Conservation (phyloP, 2,797 vertebrate species). For the Scomberomorus guttatus region DNA sequence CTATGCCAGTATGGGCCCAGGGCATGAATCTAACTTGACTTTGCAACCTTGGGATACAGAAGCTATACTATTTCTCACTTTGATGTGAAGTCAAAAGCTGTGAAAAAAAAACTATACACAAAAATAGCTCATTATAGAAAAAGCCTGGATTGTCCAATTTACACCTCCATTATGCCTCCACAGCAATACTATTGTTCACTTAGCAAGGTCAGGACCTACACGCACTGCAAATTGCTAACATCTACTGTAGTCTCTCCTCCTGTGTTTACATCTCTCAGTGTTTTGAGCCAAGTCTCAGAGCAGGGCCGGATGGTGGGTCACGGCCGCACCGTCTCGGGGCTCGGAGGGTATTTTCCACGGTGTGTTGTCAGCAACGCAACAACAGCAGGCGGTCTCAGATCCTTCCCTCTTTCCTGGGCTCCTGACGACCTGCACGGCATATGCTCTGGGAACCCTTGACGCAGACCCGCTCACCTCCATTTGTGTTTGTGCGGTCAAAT, state of each 20-base stretch:
- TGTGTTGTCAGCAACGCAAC: constrained; percentile 73
- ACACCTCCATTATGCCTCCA: constrained; percentile 56
- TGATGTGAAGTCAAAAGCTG: constrained; percentile 63
- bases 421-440: constrained; percentile 79
- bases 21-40: constrained; percentile 72
- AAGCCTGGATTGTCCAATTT: constrained; percentile 66
- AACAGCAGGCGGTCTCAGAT: constrained; percentile 72
- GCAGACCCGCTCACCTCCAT: constrained; percentile 82
- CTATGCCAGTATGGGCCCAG: constrained; percentile 61
- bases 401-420: constrained; percentile 66
- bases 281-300: constrained; percentile 30
- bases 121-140: constrained; percentile 65
- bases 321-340: constrained; percentile 30
- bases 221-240: constrained; percentile 23
- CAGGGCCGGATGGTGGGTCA: constrained; percentile 65
- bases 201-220: constrained; percentile 70
- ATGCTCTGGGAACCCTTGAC: constrained; percentile 83
- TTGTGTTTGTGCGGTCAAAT: constrained; percentile 89
- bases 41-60: constrained; percentile 67
- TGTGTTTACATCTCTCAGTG: constrained; percentile 58
- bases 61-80: constrained; percentile 65
- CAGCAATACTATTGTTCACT: constrained; percentile 52
- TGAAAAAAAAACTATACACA: constrained; percentile 20
- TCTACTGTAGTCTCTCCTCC: constrained; percentile 16
- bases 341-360: constrained; percentile 68